Conservation (phyloP, 1,140 invertebrate species). For the Meloidogyne floridensis region DNA sequence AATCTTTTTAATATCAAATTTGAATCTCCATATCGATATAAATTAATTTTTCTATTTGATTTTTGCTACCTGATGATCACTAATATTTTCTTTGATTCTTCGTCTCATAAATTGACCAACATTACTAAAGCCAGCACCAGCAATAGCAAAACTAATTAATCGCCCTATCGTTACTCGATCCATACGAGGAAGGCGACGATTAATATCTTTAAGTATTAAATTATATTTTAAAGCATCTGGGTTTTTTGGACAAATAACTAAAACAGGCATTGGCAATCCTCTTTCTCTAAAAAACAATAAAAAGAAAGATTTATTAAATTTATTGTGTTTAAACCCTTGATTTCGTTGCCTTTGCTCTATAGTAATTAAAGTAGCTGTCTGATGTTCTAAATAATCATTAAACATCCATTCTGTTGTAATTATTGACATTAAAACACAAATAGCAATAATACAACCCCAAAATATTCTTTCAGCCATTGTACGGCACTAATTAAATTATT, state of each 20-base stretch:
- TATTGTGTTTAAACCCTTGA: background rate
- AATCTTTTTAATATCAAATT: no score
- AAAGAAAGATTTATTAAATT: background rate
- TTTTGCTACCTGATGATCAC: background rate
- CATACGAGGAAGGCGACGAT: conserved; percentile 20
- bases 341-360: conserved; percentile 10
- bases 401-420: conserved; percentile 32
- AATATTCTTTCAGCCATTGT: conserved; percentile 23
- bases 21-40: no score
- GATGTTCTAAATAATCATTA: conserved; percentile 38
- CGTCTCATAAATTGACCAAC: conserved; percentile 19
- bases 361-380: conserved; percentile 33
- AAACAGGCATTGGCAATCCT: conserved; percentile 26
- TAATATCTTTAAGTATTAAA: conserved; percentile 24
- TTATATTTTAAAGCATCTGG: conserved; percentile 39
- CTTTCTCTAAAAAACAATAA: conserved; percentile 13
- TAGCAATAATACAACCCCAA: conserved; percentile 31
- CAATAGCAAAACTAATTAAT: conserved; percentile 39
- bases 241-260: conserved; percentile 48
- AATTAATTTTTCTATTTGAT: no score
- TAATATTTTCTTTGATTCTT: conserved; percentile 11
- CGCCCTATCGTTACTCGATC: conserved; percentile 13
- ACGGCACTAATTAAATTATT: conserved; percentile 33
- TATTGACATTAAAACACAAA: conserved; percentile 33
- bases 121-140: conserved; percentile 39